Conservation (phyloP, 2,888 invertebrate genomes). For the Tetrapedia diversipes region DNA sequence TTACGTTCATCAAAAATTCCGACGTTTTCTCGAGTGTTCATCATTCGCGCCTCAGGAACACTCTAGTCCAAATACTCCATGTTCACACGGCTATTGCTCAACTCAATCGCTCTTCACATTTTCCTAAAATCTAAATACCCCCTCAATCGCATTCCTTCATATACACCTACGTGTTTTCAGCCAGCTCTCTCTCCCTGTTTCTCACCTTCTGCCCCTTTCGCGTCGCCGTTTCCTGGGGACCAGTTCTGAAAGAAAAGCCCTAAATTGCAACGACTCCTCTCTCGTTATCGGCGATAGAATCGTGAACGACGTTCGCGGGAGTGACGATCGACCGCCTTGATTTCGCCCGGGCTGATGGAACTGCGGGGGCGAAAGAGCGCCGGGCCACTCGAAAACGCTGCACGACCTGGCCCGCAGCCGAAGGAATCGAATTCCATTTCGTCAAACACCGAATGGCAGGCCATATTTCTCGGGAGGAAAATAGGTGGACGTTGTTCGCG, state of each 20-base stretch:
- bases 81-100: no score
- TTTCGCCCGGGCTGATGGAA: conserved; percentile 25
- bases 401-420: background rate
- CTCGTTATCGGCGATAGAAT: conserved; percentile 62
- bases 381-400: background rate
- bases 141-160: no score
- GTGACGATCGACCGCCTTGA: conserved; percentile 52
- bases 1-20: no score
- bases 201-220: no score
- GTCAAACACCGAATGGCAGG: background rate
- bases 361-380: conserved; percentile 4
- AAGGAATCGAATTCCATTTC: conserved; percentile 41
- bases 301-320: conserved; percentile 42
- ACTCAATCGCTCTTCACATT: no score
- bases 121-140: no score
- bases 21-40: no score
- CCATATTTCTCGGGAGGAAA: background rate
- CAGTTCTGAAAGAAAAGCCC: conserved; percentile 50
- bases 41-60: no score
- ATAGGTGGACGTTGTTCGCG: background rate
- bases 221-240: conserved; percentile 2
- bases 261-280: conserved; percentile 59
- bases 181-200: no score
- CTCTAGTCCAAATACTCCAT: no score
- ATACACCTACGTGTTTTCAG: conserved; percentile 7